phyloP scores from a whole-genome alignment of 2,797 vertebrate genomes.

The Oreonectes daqikongensis region DNA sequence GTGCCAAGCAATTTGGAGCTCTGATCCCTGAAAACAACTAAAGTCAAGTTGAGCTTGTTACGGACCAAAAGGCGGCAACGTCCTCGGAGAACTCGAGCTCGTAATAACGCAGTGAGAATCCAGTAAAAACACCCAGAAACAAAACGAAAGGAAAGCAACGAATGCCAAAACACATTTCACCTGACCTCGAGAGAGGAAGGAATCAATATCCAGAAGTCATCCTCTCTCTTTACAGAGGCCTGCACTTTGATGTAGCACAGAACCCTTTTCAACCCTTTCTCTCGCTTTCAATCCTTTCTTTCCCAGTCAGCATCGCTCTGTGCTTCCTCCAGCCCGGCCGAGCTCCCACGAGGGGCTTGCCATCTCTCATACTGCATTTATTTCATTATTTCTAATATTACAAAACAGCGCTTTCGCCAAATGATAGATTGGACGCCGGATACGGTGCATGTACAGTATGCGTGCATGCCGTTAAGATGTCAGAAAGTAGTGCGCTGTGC shows the following conservation, averaged over 20 bases:
- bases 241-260: conserved; percentile 53
- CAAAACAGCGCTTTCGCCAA: conserved; percentile 26
- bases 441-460: conserved; percentile 20
- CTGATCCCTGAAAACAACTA: conserved; percentile 55
- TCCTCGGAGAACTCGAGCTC: conserved; percentile 57
- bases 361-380: conserved; percentile 32
- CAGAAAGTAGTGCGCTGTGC: conserved; percentile 23
- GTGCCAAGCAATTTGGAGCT: conserved; percentile 32
- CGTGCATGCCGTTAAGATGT: conserved; percentile 18
- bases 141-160: conserved; percentile 65
- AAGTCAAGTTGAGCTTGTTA: conserved; percentile 67
- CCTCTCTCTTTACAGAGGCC: conserved; percentile 17
- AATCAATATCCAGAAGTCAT: conserved; percentile 52
- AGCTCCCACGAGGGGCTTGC: conserved; percentile 2
- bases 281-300: conserved; percentile 56
- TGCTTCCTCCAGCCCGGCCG: conserved; percentile 1
- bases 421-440: conserved; percentile 19
- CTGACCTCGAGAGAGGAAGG: conserved; percentile 43
- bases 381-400: conserved; percentile 41
- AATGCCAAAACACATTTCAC: conserved; percentile 63
- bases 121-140: conserved; percentile 57
- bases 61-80: conserved; percentile 52
- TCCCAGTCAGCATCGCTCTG: conserved; percentile 49
- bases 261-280: conserved; percentile 46
- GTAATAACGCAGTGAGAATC: conserved; percentile 63